Evolutionary conservation across 2,113 vertebrate genomes (phyloP).

Genomic region (Ceyx margarethae): DNA sequence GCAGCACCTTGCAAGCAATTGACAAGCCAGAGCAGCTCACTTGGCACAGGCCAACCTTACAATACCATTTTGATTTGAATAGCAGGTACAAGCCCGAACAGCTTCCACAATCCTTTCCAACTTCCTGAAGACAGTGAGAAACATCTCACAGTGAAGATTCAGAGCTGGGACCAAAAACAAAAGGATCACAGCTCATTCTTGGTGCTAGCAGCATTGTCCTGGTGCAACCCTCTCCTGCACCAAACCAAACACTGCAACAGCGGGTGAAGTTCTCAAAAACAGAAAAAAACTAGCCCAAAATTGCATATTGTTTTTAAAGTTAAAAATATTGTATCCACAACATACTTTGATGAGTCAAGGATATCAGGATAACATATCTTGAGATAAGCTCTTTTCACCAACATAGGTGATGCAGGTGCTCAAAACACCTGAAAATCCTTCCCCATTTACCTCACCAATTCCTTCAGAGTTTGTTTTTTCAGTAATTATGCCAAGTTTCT

Average conservation of each 20-base stretch:
- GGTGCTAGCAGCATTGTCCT: not conserved
- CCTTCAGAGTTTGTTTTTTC: not conserved
- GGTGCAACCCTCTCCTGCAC: not conserved
- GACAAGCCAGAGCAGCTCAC: not conserved
- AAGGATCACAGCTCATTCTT: not conserved
- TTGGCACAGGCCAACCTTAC: not conserved
- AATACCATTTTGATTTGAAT: accelerated
- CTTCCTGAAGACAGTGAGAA: not conserved
- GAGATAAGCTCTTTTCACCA: not conserved
- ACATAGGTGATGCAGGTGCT: not conserved
- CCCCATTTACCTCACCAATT: not conserved
- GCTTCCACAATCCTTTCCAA: not conserved
- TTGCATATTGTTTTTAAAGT: not conserved
- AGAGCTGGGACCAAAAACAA: not conserved
- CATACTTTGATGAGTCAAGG: not conserved
- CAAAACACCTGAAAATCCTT: not conserved
- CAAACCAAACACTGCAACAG: not conserved
- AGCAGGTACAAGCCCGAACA: not conserved
- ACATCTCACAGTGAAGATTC: not conserved
- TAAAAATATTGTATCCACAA: not conserved
- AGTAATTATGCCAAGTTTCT: not conserved
- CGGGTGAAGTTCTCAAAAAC: not conserved
- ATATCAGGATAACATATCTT: not conserved
- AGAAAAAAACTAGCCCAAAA: not conserved
- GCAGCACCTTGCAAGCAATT: not conserved